Base-by-base conservation (phyloP, 2,888 invertebrate species). In the Caenorhabditis afra region DNA sequence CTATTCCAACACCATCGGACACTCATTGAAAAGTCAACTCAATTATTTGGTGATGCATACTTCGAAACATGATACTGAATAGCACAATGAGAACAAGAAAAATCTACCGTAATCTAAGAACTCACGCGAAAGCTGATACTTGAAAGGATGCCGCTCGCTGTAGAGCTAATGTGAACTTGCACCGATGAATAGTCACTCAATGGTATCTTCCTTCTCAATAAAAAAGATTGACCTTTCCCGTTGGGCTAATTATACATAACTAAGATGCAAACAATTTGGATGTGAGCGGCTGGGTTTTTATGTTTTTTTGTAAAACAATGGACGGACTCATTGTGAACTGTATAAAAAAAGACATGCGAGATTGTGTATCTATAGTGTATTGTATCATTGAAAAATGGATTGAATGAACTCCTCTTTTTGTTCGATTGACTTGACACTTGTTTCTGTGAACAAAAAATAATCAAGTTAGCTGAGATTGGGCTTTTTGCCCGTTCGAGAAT, bases 21-120 rank as follows among this genome's bases (percentile, higher is more conserved):
- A 50, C 65, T 77, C 59, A 70, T 67, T 74, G 58, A 66, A 47
- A 68, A 79, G 79, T 79, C 79, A 79, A 79, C 68, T 75, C 79
- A 79, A 79, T 79, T 79, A 79, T 79, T 79, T 79, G 79, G 45
- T 29, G 45, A 65, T 55, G 22, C 52, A 37, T 41, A 29, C 47
- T 57, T 55, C 20, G 35, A 53, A 58, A 55, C 23, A 50, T 39
- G 79, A 55, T 59, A 79, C 75, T 59, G 68, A 65, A 75, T 64
- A 58, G 59, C 55, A 61, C 79, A 79, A 73, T 65, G 44, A 44
- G 45, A 61, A 61, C 52, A 29, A 55, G 35, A 18, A 61, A 44
- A 16, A 23, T 14, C 39, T 79, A 79, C 79, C 55, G 79, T 79
- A 79, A 79, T 39, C 55, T 39, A 70, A 79, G 70, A 11, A 35